Conservation (phyloP, 2,113 vertebrate genomes). For the Axis porcinus region DNA sequence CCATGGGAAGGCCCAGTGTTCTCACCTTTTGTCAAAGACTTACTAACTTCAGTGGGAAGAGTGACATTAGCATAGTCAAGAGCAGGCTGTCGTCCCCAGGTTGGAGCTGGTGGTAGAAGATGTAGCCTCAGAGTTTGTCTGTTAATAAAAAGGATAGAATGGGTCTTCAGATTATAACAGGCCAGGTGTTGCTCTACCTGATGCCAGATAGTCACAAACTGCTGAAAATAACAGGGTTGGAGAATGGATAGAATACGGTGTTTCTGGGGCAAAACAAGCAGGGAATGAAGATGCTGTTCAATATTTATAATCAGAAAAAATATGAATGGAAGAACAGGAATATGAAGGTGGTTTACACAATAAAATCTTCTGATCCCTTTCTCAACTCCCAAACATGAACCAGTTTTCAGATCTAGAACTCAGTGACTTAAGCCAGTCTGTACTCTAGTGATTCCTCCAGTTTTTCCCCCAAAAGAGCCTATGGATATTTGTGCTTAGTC, state of each 20-base stretch:
- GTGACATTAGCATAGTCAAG: background rate
- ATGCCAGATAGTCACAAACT: background rate
- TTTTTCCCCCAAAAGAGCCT: background rate
- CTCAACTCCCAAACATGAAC: background rate
- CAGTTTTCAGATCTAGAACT: background rate
- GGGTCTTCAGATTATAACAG: background rate
- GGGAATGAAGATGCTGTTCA: background rate
- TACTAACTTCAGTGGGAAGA: background rate
- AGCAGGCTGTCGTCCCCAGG: background rate
- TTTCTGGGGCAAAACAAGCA: background rate
- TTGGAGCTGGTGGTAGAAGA: background rate
- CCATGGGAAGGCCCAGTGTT: background rate
- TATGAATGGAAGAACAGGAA: background rate
- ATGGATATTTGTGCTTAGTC: background rate
- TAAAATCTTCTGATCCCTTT: background rate
- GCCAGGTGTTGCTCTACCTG: background rate
- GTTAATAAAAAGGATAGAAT: background rate
- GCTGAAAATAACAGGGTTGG: background rate
- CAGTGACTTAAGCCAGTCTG: background rate
- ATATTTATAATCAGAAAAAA: background rate
- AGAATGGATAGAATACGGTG: background rate
- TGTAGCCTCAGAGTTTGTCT: background rate
- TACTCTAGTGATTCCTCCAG: background rate
- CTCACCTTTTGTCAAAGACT: background rate
- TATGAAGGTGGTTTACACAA: background rate